These are phyloP conservation scores for Cheilinus undulatus DNA, from an alignment of 2,113 vertebrate species.

Conservation along the genomic window DNA sequence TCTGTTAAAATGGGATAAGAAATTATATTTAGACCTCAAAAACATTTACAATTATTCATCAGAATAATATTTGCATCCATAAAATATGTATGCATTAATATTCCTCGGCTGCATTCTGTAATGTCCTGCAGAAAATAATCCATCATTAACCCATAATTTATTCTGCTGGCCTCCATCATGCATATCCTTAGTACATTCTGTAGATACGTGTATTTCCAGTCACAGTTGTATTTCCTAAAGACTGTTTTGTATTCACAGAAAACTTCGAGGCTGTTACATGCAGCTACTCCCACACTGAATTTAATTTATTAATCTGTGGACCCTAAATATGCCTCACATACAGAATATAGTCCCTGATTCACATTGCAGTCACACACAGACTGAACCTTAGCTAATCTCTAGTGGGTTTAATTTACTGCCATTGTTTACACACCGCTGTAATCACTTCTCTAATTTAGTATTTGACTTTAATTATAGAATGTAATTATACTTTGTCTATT, in stretches of 20 bases:
- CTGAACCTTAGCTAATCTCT: constrained; percentile 37
- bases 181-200: not conserved
- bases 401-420: constrained; percentile 53
- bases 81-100: constrained; percentile 9
- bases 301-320: constrained; percentile 22
- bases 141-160: not conserved
- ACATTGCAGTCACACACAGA: constrained; percentile 16
- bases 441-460: constrained; percentile 43
- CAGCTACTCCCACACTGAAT: not conserved
- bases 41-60: too few species aligned
- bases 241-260: constrained; percentile 36
- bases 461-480: constrained; percentile 54
- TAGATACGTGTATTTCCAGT: not conserved
- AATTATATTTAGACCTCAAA: too few species aligned
- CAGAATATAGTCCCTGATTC: constrained; percentile 18
- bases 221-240: constrained; percentile 8
- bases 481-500: constrained; percentile 59
- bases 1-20: not conserved
- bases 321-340: constrained; percentile 18
- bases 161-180: not conserved
- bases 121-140: constrained; percentile 2
- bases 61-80: not conserved
- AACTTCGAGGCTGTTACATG: constrained; percentile 19
- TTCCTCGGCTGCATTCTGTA: not conserved
- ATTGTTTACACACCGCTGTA: constrained; percentile 53